phyloP scores from a whole-genome alignment of 2,797 vertebrate genomes.

The Ibycter americanus region DNA sequence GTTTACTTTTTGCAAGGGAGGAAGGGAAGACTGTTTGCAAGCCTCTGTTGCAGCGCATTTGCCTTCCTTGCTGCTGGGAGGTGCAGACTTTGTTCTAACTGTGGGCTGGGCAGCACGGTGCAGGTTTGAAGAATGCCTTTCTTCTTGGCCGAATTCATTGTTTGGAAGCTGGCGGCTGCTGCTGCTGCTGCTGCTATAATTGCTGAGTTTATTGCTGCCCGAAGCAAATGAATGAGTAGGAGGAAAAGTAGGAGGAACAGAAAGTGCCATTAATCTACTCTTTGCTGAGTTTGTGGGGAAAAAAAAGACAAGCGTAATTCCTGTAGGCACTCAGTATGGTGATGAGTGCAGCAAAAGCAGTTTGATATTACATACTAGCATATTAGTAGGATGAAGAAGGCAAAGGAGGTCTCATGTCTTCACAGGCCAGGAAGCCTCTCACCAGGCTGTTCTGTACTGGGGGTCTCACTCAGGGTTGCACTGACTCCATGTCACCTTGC shows the following conservation, averaged over 20 bases:
- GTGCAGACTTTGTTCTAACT: background rate
- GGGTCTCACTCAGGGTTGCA: background rate
- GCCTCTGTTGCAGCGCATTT: background rate
- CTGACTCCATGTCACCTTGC: fast-evolving
- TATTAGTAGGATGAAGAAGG: background rate
- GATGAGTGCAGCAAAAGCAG: background rate
- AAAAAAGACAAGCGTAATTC: background rate
- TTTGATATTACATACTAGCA: background rate
- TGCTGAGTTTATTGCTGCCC: constrained; percentile 40
- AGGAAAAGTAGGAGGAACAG: constrained; percentile 47
- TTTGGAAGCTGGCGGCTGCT: background rate
- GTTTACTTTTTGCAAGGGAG: background rate
- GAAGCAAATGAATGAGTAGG: constrained; percentile 55
- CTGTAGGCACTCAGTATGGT: background rate
- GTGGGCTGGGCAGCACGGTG: background rate
- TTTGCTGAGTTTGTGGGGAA: background rate
- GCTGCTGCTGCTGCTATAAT: background rate
- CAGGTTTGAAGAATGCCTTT: background rate
- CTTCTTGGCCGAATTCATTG: background rate
- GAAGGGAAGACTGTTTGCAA: background rate
- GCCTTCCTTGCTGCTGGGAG: background rate
- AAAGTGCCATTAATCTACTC: constrained; percentile 42
- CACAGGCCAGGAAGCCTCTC: background rate
- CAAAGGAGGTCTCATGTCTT: background rate
- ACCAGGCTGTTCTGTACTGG: background rate